These are phyloP conservation scores for Drosophila sordidula DNA, from an alignment of 2,888 invertebrate genomes.

Conservation along the genomic window DNA sequence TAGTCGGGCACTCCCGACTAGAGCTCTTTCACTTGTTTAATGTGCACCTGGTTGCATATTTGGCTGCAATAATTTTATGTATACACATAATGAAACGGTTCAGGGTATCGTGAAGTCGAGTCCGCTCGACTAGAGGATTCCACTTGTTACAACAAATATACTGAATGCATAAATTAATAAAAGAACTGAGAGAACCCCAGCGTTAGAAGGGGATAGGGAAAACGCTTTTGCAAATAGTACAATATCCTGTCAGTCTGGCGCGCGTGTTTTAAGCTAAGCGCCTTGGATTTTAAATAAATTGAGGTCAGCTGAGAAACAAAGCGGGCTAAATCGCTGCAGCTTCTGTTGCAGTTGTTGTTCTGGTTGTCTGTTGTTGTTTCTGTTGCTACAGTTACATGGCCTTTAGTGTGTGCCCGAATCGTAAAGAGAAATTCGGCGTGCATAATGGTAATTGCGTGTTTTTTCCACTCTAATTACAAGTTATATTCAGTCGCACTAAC, in stretches of 20 bases:
- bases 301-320: conserved; percentile 66
- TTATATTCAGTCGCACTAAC: conserved; percentile 59
- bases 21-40: too few species aligned
- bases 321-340: conserved; percentile 36
- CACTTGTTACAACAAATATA: background rate
- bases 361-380: conserved; percentile 18
- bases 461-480: conserved; percentile 76
- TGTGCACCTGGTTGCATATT: too few species aligned
- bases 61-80: too few species aligned
- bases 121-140: too few species aligned
- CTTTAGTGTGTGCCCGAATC: conserved; percentile 55
- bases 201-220: conserved; percentile 1
- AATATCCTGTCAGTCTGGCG: conserved; percentile 48
- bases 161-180: background rate
- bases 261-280: conserved; percentile 70
- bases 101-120: too few species aligned
- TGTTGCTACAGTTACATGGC: conserved; percentile 34
- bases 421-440: conserved; percentile 77
- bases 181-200: conserved; percentile 3
- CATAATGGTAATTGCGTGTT: conserved; percentile 80
- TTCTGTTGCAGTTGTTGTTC: conserved; percentile 27
- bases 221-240: conserved; percentile 18
- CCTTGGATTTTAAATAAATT: conserved; percentile 75
- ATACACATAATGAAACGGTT: too few species aligned
- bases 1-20: too few species aligned